Percentiles rank a stretch among this genome's conserved stretches.
Evolutionary conservation across 1,140 invertebrate genomes (phyloP).

Genomic region (Pseudomyrmex dendroicus): DNA sequence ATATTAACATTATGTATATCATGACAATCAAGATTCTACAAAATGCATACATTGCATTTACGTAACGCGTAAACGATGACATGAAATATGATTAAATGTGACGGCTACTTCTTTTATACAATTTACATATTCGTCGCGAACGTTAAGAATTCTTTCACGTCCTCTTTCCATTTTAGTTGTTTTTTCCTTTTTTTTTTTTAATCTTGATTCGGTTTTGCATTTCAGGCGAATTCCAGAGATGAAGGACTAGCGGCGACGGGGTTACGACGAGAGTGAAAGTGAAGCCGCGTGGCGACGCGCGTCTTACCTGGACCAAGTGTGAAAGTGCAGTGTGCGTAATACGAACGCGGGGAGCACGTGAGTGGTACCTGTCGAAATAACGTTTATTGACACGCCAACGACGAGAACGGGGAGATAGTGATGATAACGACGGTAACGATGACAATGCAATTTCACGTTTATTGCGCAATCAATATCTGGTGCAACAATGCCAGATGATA

Average conservation of each 20-base stretch:
- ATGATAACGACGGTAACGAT: neutral
- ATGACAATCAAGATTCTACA: neutral
- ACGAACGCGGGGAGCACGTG: conserved; percentile 21
- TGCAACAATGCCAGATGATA: conserved; percentile 27
- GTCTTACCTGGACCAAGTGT: conserved; percentile 42
- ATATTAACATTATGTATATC: neutral
- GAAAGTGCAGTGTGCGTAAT: conserved; percentile 55
- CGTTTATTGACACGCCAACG: conserved; percentile 22
- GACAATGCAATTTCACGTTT: neutral
- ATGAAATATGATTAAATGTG: neutral
- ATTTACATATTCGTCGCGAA: neutral
- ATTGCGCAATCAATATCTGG: conserved; percentile 3
- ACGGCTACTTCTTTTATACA: neutral
- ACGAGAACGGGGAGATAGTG: conserved; percentile 1
- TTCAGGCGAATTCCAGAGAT: conserved; percentile 38
- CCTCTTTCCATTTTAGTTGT: neutral
- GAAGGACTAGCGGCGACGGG: conserved; percentile 1
- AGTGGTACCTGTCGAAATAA: conserved; percentile 41
- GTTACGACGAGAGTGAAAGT: conserved; percentile 47
- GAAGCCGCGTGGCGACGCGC: conserved; percentile 19
- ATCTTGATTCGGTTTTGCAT: conserved; percentile 40
- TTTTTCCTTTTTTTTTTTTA: conserved; percentile 18
- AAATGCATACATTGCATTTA: conserved; percentile 28
- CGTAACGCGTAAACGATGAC: conserved; percentile 9
- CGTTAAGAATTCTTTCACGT: too few relatives aligned